phyloP scores from a whole-genome alignment of 1,140 invertebrate genomes.

The Hermetia illucens region DNA sequence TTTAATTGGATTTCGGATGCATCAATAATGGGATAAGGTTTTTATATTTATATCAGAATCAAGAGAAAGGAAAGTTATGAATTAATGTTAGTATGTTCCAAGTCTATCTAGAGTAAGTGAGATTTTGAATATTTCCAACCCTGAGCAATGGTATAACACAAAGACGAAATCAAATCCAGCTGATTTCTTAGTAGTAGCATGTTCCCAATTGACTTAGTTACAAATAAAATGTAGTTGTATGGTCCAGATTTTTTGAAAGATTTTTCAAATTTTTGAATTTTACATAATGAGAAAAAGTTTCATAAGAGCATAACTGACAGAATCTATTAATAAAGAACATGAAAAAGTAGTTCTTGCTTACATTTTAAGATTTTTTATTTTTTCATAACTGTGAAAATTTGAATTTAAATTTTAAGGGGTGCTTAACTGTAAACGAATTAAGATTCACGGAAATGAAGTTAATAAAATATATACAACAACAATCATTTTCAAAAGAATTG shows the following conservation, averaged over 20 bases:
- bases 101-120: conserved; percentile 14
- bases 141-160: conserved; percentile 20
- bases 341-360: neutral
- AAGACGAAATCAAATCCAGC: conserved; percentile 24
- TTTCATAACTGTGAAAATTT: neutral
- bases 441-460: conserved; percentile 4
- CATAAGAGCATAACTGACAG: conserved; percentile 6
- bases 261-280: too few species aligned
- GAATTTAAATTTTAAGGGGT: neutral
- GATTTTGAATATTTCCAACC: neutral
- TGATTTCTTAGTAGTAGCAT: conserved; percentile 30
- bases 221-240: conserved; percentile 25
- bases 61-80: conserved; percentile 6
- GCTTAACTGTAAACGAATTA: conserved; percentile 7
- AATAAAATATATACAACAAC: conserved; percentile 7
- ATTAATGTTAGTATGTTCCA: conserved; percentile 17
- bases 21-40: conserved; percentile 12
- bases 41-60: conserved; percentile 16
- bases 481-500: conserved; percentile 8
- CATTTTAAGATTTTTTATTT: neutral
- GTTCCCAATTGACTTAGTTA: conserved; percentile 10
- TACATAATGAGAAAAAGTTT: conserved; percentile 6
- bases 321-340: conserved; percentile 6
- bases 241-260: conserved; percentile 16
- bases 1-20: conserved; percentile 19